A percentile compares a stretch with the other conserved stretches of the same genome.
phyloP scores from a whole-genome alignment of 1,140 invertebrate genomes.

The Cotesia vestalis region DNA sequence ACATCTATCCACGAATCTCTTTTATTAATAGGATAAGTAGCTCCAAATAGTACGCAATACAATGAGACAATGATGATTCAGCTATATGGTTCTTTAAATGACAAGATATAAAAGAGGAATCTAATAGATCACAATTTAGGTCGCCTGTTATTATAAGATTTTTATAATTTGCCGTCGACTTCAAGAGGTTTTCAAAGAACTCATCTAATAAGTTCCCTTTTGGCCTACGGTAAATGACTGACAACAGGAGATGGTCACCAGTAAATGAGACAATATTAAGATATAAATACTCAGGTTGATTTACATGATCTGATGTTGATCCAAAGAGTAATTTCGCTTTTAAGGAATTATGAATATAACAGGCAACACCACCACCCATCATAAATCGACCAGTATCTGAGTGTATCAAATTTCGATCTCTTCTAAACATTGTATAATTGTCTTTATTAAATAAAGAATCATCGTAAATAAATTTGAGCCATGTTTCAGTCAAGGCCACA shows the following conservation, averaged over 20 bases:
- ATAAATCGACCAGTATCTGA: too few relatives aligned
- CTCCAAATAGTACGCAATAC: background rate
- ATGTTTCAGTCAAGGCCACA: too few relatives aligned
- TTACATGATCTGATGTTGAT: background rate
- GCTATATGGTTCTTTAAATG: background rate
- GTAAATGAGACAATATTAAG: background rate
- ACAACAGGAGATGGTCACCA: background rate
- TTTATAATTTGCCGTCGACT: background rate
- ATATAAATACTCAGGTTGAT: background rate
- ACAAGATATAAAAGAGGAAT: background rate
- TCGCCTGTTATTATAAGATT: background rate
- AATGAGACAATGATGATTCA: background rate
- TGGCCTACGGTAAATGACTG: background rate
- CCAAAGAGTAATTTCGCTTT: background rate
- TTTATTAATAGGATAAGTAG: background rate
- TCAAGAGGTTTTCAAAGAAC: background rate
- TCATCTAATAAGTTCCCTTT: background rate
- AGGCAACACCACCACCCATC: too few relatives aligned
- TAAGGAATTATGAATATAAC: background rate
- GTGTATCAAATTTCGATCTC: too few relatives aligned
- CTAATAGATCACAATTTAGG: background rate
- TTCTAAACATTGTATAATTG: too few relatives aligned
- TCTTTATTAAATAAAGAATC: too few relatives aligned
- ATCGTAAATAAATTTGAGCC: too few relatives aligned
- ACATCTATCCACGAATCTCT: too few relatives aligned